These are phyloP conservation scores for Lycodopsis pacificus DNA, from an alignment of 2,797 vertebrate genomes.

Conservation along the genomic window DNA sequence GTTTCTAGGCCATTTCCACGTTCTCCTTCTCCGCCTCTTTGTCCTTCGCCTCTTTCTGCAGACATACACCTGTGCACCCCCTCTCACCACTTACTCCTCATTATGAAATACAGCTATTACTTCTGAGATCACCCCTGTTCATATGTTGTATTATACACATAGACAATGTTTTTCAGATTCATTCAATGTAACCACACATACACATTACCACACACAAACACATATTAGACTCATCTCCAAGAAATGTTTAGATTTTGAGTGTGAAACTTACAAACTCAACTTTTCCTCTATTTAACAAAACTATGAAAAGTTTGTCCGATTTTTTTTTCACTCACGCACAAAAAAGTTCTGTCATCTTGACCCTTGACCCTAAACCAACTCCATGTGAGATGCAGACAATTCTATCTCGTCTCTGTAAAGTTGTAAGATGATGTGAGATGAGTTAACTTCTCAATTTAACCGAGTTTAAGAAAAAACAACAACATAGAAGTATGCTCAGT, in stretches of 20 bases:
- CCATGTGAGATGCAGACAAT: neutral
- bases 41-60: constrained; percentile 22
- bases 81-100: constrained; percentile 17
- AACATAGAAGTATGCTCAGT: neutral
- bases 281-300: neutral
- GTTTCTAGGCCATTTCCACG: constrained; percentile 63
- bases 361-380: neutral
- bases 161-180: neutral
- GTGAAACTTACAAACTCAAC: neutral
- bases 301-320: neutral
- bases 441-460: neutral
- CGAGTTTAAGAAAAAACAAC: neutral
- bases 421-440: neutral
- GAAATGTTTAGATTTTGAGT: neutral
- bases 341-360: neutral
- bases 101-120: constrained; percentile 25
- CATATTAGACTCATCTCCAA: neutral
- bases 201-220: neutral
- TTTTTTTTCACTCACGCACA: neutral
- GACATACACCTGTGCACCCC: constrained; percentile 56
- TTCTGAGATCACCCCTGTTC: constrained; percentile 9
- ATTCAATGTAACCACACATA: neutral
- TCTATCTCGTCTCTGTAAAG: neutral
- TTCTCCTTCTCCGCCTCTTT: constrained; percentile 24
- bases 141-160: neutral